Evolutionary conservation across 2,888 invertebrate species (phyloP).

Genomic region (Drosophila meridiana): DNA sequence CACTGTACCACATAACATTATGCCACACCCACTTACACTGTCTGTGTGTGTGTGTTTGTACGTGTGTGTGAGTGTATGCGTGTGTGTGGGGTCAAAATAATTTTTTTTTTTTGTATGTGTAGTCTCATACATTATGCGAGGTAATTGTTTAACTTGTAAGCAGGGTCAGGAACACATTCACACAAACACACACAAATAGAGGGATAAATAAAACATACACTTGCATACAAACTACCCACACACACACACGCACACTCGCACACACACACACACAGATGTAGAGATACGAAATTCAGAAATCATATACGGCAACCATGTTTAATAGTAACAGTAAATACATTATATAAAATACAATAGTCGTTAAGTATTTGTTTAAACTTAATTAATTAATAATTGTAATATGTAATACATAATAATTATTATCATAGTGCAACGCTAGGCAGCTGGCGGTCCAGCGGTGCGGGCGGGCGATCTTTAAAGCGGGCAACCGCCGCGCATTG

Average conservation of each 20-base stretch:
- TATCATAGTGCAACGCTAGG: constrained; percentile 50
- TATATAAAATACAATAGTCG: constrained; percentile 68
- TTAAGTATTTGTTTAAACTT: constrained; percentile 80
- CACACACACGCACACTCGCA: constrained; percentile 1
- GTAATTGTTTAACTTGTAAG: constrained; percentile 73
- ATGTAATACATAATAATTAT: constrained; percentile 62
- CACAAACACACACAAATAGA: constrained; percentile 15
- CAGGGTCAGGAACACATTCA: constrained; percentile 37
- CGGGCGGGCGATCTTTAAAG: constrained; percentile 45
- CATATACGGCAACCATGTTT: constrained; percentile 48
- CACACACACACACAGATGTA: constrained; percentile 4
- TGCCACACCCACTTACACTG: constrained; percentile 19
- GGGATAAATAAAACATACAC: not conserved
- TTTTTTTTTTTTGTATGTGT: constrained; percentile 70
- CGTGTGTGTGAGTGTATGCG: constrained; percentile 5
- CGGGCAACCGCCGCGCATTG: constrained; percentile 46
- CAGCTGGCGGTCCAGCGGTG: constrained; percentile 51
- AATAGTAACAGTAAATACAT: constrained; percentile 56
- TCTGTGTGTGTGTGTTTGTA: constrained; percentile 5
- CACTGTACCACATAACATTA: constrained; percentile 21
- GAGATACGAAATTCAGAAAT: constrained; percentile 25
- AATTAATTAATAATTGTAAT: constrained; percentile 73
- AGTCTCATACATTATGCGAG: constrained; percentile 71
- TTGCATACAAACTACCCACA: not conserved
- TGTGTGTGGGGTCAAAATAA: constrained; percentile 53